phyloP scores from a whole-genome alignment of 2,888 invertebrate genomes.

The Cantharis rustica region DNA sequence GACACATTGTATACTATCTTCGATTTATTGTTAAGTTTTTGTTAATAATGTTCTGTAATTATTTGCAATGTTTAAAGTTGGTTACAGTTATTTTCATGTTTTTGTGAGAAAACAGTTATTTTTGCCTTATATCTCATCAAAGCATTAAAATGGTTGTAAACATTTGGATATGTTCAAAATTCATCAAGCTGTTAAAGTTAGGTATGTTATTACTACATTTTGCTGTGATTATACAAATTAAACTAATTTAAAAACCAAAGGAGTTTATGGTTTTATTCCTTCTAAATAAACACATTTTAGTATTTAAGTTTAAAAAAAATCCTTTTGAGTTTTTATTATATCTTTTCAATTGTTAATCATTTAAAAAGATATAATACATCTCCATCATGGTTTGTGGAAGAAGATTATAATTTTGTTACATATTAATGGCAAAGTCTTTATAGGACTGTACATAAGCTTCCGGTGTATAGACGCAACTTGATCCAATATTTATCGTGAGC shows the following conservation, averaged over 20 bases:
- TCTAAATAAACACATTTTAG: no score
- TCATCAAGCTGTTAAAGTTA: constrained; percentile 4
- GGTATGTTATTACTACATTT: constrained; percentile 23
- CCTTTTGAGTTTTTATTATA: no score
- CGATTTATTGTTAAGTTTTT: neutral
- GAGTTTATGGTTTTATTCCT: neutral
- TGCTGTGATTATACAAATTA: constrained; percentile 24
- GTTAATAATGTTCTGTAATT: neutral
- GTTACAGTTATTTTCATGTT: neutral
- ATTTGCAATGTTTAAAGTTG: neutral
- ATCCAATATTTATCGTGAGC: no score
- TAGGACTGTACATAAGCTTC: no score
- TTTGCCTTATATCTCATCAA: neutral
- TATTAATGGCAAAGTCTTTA: no score
- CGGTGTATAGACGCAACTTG: no score
- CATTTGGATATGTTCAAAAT: neutral
- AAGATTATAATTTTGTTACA: no score
- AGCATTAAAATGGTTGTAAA: neutral
- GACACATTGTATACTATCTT: neutral
- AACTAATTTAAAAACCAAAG: neutral
- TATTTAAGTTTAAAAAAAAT: no score
- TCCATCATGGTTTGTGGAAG: no score
- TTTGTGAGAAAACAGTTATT: neutral
- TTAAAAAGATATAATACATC: no score
- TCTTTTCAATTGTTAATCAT: no score